Base-by-base conservation (phyloP, 2,113 vertebrate genomes). In the Machaerirhynchus nigripectus region DNA sequence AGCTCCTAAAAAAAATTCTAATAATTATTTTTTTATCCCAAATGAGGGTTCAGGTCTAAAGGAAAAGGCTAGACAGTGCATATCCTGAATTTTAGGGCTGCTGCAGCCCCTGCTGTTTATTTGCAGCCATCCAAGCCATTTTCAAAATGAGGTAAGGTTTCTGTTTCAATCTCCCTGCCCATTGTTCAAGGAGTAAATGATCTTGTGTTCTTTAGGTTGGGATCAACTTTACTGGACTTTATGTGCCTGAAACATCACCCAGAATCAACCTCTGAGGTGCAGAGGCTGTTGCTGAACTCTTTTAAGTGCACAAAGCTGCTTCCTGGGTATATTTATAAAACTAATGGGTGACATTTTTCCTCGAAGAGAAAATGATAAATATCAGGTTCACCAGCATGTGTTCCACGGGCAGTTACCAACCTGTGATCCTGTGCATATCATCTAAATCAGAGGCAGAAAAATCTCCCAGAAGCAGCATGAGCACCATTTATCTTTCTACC, bases 301-400 rank as follows among this genome's bases (percentile, higher is more conserved):
- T 92, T 65, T 57, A 68, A 88, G 53, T 24, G 28, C 55, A 60
- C 28, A 74, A 57, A 89, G 26, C 44, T 88, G 71, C 53, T 83
- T 91, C 35, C 75, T 93, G 30, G 42, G 49, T 49, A 28, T 90
- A 88, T 88, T 95, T 89, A 68, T 87, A 71, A 88, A 93, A 86
- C 19, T 24, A 60, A 68, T 21, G 47, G 40, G 56, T 81, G 73
- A 47, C 24, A 30, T 46, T 49, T 53, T 68, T 52, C 33, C 42
- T 69, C 49, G 69, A 24, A 39, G 77, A 85, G 78, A 91, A 94
- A 67, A 93, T 52, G 18, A 68, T 59, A 59, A 91, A 91, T 82
- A 35, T 85, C 37, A 8, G 49, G 50, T 64, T 63, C 26, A 35
- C 24, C 37, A 81, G 49, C 65, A 31, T 35, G 56, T 68, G 87